Evolutionary conservation across 1,140 invertebrate genomes (phyloP).

Genomic region (Lasioglossum albipes): DNA sequence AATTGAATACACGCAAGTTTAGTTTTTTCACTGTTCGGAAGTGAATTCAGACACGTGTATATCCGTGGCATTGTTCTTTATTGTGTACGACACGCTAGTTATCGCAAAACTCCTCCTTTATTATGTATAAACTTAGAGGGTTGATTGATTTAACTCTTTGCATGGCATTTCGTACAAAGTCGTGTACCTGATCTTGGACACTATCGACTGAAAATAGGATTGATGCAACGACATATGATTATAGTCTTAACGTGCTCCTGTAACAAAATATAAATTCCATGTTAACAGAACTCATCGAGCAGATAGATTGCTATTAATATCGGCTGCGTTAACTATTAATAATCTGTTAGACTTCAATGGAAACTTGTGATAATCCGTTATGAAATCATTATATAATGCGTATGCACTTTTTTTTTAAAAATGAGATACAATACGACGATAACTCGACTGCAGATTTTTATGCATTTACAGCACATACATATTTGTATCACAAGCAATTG

Average conservation of each 20-base stretch:
- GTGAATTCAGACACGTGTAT: slow-evolving; percentile 34
- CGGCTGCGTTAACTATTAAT: too few species aligned
- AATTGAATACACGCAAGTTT: slow-evolving; percentile 33
- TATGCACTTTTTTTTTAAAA: background rate
- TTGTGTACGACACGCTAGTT: slow-evolving; percentile 31
- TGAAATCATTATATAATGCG: background rate
- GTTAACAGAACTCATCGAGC: slow-evolving; percentile 3
- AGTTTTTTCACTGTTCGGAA: slow-evolving; percentile 14
- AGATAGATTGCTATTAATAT: too few species aligned
- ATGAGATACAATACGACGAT: too few species aligned
- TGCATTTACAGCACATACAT: too few species aligned
- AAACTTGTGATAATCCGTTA: background rate
- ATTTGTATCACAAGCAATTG: too few species aligned
- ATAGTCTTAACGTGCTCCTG: slow-evolving; percentile 77
- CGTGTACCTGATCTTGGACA: slow-evolving; percentile 67
- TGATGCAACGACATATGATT: slow-evolving; percentile 71
- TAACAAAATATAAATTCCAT: slow-evolving; percentile 64
- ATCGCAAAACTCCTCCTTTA: slow-evolving; percentile 36
- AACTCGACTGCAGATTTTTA: too few species aligned
- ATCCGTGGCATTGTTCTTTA: slow-evolving; percentile 31
- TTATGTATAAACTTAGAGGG: slow-evolving; percentile 59
- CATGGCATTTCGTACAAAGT: slow-evolving; percentile 61
- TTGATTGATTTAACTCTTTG: slow-evolving; percentile 71
- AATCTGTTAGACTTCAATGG: too few species aligned
- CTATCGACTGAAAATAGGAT: slow-evolving; percentile 71